phyloP scores from a whole-genome alignment of 2,797 vertebrate genomes.

The Danionella dracula region DNA sequence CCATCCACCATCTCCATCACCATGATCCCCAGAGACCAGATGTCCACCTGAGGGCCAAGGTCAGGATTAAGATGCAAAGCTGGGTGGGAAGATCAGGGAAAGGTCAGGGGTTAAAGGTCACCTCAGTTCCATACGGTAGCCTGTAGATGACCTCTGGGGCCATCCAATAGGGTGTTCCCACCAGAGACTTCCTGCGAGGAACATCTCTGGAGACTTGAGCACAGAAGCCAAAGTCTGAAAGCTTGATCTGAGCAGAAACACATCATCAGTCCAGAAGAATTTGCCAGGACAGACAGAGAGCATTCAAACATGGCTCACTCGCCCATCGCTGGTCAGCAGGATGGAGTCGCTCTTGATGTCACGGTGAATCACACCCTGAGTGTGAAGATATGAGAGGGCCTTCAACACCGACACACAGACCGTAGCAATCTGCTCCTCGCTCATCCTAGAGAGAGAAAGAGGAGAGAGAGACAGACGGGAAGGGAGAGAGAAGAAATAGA shows the following conservation, averaged over 20 bases:
- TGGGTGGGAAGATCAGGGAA: too few species aligned
- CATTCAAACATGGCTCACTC: slow-evolving; percentile 63
- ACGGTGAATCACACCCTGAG: slow-evolving; percentile 94
- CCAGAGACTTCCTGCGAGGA: slow-evolving; percentile 92
- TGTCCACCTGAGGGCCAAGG: slow-evolving; percentile 80
- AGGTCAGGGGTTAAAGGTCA: slow-evolving; percentile 42
- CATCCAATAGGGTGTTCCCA: slow-evolving; percentile 97
- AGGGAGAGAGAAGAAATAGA: too few species aligned
- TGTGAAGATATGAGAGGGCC: slow-evolving; percentile 93
- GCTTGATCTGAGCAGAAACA: slow-evolving; percentile 81
- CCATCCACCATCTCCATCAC: slow-evolving; percentile 99
- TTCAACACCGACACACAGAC: slow-evolving; percentile 92
- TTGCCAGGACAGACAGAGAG: not conserved
- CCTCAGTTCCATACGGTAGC: slow-evolving; percentile 93
- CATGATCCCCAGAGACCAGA: slow-evolving; percentile 99
- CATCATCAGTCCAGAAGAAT: not conserved
- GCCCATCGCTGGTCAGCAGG: slow-evolving; percentile 91
- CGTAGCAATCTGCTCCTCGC: slow-evolving; percentile 96
- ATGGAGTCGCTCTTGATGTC: slow-evolving; percentile 99
- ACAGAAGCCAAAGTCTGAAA: slow-evolving; percentile 97
- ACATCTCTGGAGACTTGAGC: slow-evolving; percentile 99
- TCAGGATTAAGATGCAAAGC: too few species aligned
- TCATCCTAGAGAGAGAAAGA: slow-evolving; percentile 77
- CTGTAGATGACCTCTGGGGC: slow-evolving; percentile 95
- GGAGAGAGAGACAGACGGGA: too few species aligned